A percentile compares a stretch with the other conserved stretches of the same genome.
Evolutionary conservation across 2,888 invertebrate species (phyloP).

Genomic region (Erynnis tages): DNA sequence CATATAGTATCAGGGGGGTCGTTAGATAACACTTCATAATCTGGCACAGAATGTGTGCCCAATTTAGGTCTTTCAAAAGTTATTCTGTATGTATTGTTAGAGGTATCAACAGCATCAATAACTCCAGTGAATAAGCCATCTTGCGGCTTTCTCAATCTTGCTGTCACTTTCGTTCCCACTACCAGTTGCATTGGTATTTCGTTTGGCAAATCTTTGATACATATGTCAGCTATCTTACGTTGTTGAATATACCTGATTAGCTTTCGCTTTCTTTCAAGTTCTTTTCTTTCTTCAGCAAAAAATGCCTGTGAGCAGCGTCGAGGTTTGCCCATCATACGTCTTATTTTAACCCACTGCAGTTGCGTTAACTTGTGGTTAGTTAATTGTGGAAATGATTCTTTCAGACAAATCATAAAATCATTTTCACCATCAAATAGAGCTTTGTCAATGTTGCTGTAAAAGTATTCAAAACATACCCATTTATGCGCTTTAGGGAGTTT

Average conservation of each 20-base stretch:
- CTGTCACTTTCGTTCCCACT: slow-evolving; percentile 96
- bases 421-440: slow-evolving; percentile 97
- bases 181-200: slow-evolving; percentile 97
- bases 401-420: slow-evolving; percentile 96
- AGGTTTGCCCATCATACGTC: slow-evolving; percentile 98
- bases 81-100: slow-evolving; percentile 96
- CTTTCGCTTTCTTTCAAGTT: slow-evolving; percentile 93
- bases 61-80: slow-evolving; percentile 95
- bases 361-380: slow-evolving; percentile 91
- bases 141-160: slow-evolving; percentile 94
- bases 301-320: slow-evolving; percentile 96
- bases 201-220: slow-evolving; percentile 93
- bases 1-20: slow-evolving; percentile 95
- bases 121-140: slow-evolving; percentile 97
- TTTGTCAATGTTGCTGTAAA: slow-evolving; percentile 98
- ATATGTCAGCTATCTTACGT: slow-evolving; percentile 90
- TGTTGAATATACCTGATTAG: slow-evolving; percentile 97
- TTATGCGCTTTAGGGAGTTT: slow-evolving; percentile 99
- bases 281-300: slow-evolving; percentile 96
- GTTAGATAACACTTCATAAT: slow-evolving; percentile 97
- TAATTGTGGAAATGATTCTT: slow-evolving; percentile 96
- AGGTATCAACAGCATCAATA: slow-evolving; percentile 97
- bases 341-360: slow-evolving; percentile 97
- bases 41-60: slow-evolving; percentile 97
- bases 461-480: slow-evolving; percentile 99